Conservation (phyloP, 2,888 invertebrate genomes). For the Spicauda simplicius region DNA sequence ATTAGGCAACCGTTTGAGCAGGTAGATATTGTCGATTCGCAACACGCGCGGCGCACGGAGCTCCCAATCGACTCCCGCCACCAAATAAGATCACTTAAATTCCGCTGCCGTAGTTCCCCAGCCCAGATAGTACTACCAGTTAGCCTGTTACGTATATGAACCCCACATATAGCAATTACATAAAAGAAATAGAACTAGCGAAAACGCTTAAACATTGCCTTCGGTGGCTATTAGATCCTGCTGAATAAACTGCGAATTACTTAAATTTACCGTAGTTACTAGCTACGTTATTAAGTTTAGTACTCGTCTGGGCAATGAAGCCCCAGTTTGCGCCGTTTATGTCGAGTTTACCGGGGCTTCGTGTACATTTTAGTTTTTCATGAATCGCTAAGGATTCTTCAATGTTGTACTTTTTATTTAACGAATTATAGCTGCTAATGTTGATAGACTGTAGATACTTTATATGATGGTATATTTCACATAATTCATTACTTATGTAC, state of each 20-base stretch:
- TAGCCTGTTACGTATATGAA: constrained; percentile 72
- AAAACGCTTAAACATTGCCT: constrained; percentile 65
- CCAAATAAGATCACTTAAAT: constrained; percentile 82
- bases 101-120: constrained; percentile 70
- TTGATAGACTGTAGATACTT: too few species aligned
- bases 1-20: constrained; percentile 62
- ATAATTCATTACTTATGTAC: too few species aligned
- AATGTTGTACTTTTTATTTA: constrained; percentile 5
- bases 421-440: neutral
- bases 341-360: constrained; percentile 2
- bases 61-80: constrained; percentile 68
- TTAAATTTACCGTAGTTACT: constrained; percentile 53
- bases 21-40: constrained; percentile 70
- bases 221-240: constrained; percentile 55
- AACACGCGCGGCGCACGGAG: constrained; percentile 67
- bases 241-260: constrained; percentile 57
- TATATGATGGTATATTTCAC: too few species aligned
- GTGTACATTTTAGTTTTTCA: constrained; percentile 16
- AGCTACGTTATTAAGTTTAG: constrained; percentile 56
- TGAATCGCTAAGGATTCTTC: constrained; percentile 15
- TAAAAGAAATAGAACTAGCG: constrained; percentile 71
- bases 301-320: constrained; percentile 38
- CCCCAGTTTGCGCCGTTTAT: constrained; percentile 20
- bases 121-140: constrained; percentile 71
- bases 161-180: constrained; percentile 73